These are phyloP conservation scores for Agapornis roseicollis DNA, from an alignment of 2,113 vertebrate species.

Conservation along the genomic window DNA sequence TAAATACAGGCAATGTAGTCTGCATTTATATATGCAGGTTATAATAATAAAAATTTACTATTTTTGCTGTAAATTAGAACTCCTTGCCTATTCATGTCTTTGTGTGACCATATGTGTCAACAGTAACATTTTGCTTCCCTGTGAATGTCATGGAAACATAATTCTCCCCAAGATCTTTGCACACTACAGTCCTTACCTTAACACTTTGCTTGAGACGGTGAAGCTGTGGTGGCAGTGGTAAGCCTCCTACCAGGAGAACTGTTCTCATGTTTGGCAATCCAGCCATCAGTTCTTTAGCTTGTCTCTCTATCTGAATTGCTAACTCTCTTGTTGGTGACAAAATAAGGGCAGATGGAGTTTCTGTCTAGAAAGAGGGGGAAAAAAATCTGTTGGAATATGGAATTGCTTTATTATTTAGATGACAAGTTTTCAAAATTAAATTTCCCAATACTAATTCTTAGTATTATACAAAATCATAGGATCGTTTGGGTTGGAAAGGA, in stretches of 20 bases:
- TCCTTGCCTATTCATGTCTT: neutral
- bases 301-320: slow-evolving; percentile 93
- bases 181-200: slow-evolving; percentile 74
- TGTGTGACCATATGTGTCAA: rapidly evolving
- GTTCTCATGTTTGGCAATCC: slow-evolving; percentile 91
- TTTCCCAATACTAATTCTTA: neutral
- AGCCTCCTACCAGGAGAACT: slow-evolving; percentile 89
- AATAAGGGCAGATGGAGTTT: slow-evolving; percentile 80
- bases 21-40: neutral
- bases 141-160: rapidly evolving
- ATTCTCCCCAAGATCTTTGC: neutral
- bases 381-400: neutral
- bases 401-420: neutral
- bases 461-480: neutral
- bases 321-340: slow-evolving; percentile 93
- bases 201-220: slow-evolving; percentile 88
- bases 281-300: slow-evolving; percentile 88
- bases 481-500: neutral
- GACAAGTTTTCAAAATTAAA: neutral
- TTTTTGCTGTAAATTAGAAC: neutral
- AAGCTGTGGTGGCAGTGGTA: slow-evolving; percentile 91
- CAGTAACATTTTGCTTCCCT: neutral
- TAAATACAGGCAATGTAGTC: neutral
- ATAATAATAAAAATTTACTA: neutral
- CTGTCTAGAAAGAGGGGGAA: slow-evolving; percentile 27